These are phyloP conservation scores for Aphelenchoides besseyi DNA, from an alignment of 1,140 invertebrate genomes.

Conservation along the genomic window DNA sequence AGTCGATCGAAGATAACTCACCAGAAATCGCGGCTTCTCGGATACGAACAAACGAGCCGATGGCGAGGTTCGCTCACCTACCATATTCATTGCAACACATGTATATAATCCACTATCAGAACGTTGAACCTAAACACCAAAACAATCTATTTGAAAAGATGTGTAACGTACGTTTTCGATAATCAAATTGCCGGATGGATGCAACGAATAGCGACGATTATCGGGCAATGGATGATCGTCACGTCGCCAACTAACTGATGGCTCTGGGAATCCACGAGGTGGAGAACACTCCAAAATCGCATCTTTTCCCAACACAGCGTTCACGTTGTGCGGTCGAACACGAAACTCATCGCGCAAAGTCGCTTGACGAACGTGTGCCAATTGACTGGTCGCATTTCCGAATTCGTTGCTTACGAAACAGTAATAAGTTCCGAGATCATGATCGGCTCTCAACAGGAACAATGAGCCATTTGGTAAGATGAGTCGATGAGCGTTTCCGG, in stretches of 20 bases:
- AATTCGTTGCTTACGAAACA: conserved; percentile 38
- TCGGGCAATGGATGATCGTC: conserved; percentile 39
- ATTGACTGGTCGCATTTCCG: conserved; percentile 40
- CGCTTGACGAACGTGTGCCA: conserved; percentile 42
- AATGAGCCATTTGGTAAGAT: conserved; percentile 48
- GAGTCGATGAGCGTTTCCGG: conserved; percentile 46
- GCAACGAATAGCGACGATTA: conserved; percentile 29
- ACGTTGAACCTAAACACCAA: conserved; percentile 40
- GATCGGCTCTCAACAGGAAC: conserved; percentile 44
- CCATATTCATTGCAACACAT: conserved; percentile 38
- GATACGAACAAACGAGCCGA: conserved; percentile 41
- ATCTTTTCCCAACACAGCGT: conserved; percentile 37
- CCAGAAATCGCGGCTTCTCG: conserved; percentile 49
- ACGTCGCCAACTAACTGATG: conserved; percentile 35
- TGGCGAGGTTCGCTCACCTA: conserved; percentile 39
- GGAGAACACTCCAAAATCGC: conserved; percentile 44
- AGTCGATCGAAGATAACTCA: conserved; percentile 18
- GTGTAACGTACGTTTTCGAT: conserved; percentile 46
- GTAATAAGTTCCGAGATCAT: conserved; percentile 40
- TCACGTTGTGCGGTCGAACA: conserved; percentile 43
- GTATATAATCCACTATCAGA: conserved; percentile 49
- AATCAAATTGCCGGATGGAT: conserved; percentile 43
- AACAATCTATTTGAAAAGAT: not conserved
- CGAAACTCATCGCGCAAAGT: conserved; percentile 44
- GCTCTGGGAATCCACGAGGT: conserved; percentile 43